Evolutionary conservation across 2,888 invertebrate genomes (phyloP).

Genomic region (Dermolepida albohirtum): DNA sequence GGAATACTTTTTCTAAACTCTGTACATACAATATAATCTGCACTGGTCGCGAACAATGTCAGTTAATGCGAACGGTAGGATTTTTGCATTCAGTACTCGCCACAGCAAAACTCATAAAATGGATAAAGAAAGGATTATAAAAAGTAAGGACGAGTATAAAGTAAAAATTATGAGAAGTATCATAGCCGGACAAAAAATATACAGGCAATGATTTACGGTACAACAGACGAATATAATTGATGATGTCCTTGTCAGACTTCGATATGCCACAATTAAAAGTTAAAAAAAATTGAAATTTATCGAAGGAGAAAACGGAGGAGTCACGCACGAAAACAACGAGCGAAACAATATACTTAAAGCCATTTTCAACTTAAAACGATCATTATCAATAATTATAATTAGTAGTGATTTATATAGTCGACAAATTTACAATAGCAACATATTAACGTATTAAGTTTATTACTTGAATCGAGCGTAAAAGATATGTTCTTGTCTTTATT

Average conservation of each 20-base stretch:
- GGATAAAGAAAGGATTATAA: background rate
- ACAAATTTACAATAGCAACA: background rate
- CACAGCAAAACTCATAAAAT: background rate
- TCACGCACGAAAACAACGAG: conserved; percentile 11
- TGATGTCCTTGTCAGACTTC: conserved; percentile 35
- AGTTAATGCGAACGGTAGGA: too few species aligned
- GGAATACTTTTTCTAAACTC: too few species aligned
- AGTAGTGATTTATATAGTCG: conserved; percentile 19
- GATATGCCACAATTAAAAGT: conserved; percentile 26
- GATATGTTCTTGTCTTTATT: background rate
- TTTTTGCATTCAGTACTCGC: too few species aligned
- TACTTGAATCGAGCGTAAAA: background rate
- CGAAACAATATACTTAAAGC: conserved; percentile 3
- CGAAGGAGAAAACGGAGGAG: conserved; percentile 1
- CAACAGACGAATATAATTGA: conserved; percentile 38
- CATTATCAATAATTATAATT: conserved; percentile 16
- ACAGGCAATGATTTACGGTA: conserved; percentile 19
- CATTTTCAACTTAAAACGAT: conserved; percentile 9
- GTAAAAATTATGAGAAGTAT: conserved; percentile 15
- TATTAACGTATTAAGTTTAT: conserved; percentile 23
- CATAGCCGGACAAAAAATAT: conserved; percentile 4
- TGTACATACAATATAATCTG: too few species aligned
- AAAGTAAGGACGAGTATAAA: background rate
- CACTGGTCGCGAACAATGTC: too few species aligned
- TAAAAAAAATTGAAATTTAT: conserved; percentile 12